phyloP scores from a whole-genome alignment of 2,113 vertebrate species.

The Jacana jacana region DNA sequence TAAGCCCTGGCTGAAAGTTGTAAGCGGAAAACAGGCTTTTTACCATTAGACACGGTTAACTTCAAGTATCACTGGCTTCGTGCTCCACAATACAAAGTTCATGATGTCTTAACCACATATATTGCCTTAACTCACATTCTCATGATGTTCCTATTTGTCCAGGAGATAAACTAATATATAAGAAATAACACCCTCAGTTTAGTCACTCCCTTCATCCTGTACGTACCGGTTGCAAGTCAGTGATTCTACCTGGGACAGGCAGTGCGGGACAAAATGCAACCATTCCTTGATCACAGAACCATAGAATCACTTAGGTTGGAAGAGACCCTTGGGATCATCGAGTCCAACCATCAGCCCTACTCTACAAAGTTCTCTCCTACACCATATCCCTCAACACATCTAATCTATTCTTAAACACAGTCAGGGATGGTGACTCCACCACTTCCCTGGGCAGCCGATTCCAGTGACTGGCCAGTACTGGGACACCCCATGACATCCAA shows the following conservation, averaged over 20 bases:
- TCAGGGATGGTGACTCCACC: too few relatives aligned
- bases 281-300: neutral
- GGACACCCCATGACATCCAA: neutral
- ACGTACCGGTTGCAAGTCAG: neutral
- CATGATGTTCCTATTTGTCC: neutral
- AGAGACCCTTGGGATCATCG: too few relatives aligned
- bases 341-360: too few relatives aligned
- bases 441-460: too few relatives aligned
- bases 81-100: neutral
- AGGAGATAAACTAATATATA: neutral
- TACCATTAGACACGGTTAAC: neutral
- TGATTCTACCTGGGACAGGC: neutral
- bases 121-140: neutral
- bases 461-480: too few relatives aligned
- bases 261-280: neutral
- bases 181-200: neutral
- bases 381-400: too few relatives aligned
- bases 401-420: too few relatives aligned
- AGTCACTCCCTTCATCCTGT: neutral
- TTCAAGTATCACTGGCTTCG: neutral
- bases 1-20: neutral
- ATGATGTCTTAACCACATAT: rapidly evolving
- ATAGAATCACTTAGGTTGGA: too few relatives aligned
- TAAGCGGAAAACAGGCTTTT: neutral
- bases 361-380: too few relatives aligned